Base-by-base conservation (phyloP, 64 coral and sea anemone genomes). In the Anthopleura sola region DNA sequence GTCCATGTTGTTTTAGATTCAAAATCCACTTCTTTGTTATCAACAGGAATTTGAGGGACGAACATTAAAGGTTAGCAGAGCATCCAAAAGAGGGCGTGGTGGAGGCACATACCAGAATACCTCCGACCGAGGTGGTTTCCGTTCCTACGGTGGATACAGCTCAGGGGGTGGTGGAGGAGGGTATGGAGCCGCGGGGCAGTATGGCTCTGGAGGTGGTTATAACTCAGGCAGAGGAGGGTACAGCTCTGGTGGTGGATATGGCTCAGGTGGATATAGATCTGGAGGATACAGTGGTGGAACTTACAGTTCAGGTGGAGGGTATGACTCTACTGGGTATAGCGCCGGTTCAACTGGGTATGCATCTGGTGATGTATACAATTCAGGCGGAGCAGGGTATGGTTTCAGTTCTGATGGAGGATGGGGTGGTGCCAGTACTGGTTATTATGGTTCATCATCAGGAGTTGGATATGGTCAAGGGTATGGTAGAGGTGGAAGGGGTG, bases 21-120 rank as follows among this genome's bases (percentile, higher is more conserved):
- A 14, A 53, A 53, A 53, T 53, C n/a, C n/a, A n/a, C n/a, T n/a
- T n/a, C 50, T 53, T 14, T 53, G 6, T 53, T 17, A 13, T 53
- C 50, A 71, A 71, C 66, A 88, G 86, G 86, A 88, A 6, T 34
- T 88, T 5, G 86, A 88, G 40, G 86, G 86, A 55, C 32, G 86
- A 26, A 12, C 20, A 47, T 36, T 88, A 23, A 80, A 79, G 62
- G 86, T 88, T 10, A 60, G 50, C 1, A 60, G 80, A 80, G 86
- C 86, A 19, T 62, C 55, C 9, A 13, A 15, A 32, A 75, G 86
- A n/a, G 54, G 71, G 38, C 47, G 86, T 12, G 74, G 86, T 12
- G 33, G 66, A 71, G 28, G 66, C 66, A n/a, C 31, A 1, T 71
- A 71, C 66, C 66, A 71, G 34, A 71, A 71, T 71, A 71, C 0